phyloP scores from a whole-genome alignment of 2,797 vertebrate genomes.

The Gephyroberyx darwinii region DNA sequence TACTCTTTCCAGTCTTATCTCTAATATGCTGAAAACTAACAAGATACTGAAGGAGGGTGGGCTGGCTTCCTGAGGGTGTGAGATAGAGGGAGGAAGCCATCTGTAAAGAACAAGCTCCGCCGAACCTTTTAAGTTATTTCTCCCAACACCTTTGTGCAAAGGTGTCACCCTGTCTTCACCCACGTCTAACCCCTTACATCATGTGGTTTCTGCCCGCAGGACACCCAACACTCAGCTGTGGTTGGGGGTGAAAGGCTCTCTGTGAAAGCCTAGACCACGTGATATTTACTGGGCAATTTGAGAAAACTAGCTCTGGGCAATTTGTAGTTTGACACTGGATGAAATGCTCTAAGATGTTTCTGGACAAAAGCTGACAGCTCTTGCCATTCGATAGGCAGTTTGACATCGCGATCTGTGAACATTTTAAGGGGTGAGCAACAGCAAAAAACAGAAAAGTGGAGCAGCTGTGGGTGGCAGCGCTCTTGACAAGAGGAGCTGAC shows the following conservation, averaged over 20 bases:
- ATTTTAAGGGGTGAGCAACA: background rate
- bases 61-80: slow-evolving; percentile 10
- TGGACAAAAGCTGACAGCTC: slow-evolving; percentile 7
- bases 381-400: background rate
- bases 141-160: slow-evolving; percentile 2
- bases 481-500: too few relatives aligned
- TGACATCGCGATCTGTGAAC: background rate
- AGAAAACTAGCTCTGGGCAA: slow-evolving; percentile 9
- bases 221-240: slow-evolving; percentile 7
- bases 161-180: background rate
- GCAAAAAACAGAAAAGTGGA: background rate
- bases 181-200: slow-evolving; percentile 20
- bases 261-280: background rate
- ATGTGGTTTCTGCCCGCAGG: slow-evolving; percentile 5
- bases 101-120: slow-evolving; percentile 1
- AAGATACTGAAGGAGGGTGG: slow-evolving; percentile 4
- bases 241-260: background rate
- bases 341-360: background rate
- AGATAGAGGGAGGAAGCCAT: background rate
- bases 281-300: slow-evolving; percentile 14
- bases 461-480: too few relatives aligned
- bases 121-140: background rate
- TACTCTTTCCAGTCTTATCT: slow-evolving; percentile 4
- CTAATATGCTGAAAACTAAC: slow-evolving; percentile 16
- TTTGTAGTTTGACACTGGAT: slow-evolving; percentile 14